These are phyloP conservation scores for Neomicropteryx cornuta DNA, from an alignment of 1,140 invertebrate species.

Conservation along the genomic window DNA sequence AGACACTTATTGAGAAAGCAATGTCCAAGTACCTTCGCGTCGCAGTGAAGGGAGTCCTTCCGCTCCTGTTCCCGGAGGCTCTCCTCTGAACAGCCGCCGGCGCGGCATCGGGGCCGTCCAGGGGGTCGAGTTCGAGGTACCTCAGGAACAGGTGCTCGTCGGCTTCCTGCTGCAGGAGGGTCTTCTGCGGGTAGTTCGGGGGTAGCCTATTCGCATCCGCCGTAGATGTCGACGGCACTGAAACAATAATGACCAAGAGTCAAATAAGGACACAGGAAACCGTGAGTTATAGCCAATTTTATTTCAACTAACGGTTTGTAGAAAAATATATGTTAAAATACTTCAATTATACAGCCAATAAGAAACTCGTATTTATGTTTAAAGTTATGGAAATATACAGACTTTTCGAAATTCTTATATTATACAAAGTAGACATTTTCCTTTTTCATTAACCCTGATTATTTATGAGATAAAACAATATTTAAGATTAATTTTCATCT, in stretches of 20 bases:
- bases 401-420: too few relatives aligned
- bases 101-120: slow-evolving; percentile 41
- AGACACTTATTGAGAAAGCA: slow-evolving; percentile 3
- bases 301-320: neutral
- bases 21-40: slow-evolving; percentile 47
- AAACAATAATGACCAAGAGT: slow-evolving; percentile 2
- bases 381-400: too few relatives aligned
- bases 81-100: slow-evolving; percentile 37
- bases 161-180: slow-evolving; percentile 52
- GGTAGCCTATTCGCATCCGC: slow-evolving; percentile 18
- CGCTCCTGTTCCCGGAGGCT: slow-evolving; percentile 39
- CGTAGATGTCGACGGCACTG: slow-evolving; percentile 25
- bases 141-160: slow-evolving; percentile 63
- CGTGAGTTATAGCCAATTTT: neutral
- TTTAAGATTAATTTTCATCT: too few relatives aligned
- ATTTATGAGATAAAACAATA: too few relatives aligned
- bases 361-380: slow-evolving; percentile 30
- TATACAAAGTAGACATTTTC: too few relatives aligned
- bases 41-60: slow-evolving; percentile 73
- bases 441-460: too few relatives aligned
- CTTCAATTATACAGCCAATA: slow-evolving; percentile 8
- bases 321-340: neutral
- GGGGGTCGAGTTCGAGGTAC: slow-evolving; percentile 68
- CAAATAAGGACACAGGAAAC: slow-evolving; percentile 3
- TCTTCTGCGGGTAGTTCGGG: slow-evolving; percentile 25